Conservation (phyloP, 2,888 invertebrate genomes). For the Drosophila melanocephala region DNA sequence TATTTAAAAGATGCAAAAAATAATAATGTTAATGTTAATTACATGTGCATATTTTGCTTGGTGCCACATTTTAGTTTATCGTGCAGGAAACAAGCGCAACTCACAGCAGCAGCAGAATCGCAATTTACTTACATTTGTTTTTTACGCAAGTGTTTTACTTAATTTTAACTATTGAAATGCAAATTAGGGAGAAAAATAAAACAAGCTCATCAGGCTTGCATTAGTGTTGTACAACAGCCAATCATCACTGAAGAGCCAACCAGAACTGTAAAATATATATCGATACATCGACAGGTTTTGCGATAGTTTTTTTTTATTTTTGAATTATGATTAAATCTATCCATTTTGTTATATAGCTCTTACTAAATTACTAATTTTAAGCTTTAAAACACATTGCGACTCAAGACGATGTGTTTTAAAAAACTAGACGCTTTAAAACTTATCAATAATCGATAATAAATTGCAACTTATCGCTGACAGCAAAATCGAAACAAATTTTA, state of each 20-base stretch:
- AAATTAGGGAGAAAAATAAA: conserved; percentile 33
- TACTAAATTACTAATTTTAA: neutral
- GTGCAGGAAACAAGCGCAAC: neutral
- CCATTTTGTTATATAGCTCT: neutral
- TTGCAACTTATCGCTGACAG: conserved; percentile 4
- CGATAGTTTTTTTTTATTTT: neutral
- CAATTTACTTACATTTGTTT: conserved; percentile 43
- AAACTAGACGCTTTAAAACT: neutral
- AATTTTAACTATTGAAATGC: conserved; percentile 13
- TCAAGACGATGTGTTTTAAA: neutral
- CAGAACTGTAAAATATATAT: neutral
- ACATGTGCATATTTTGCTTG: conserved; percentile 8
- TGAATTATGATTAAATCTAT: neutral
- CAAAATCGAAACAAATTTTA: conserved; percentile 19
- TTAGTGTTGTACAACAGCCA: conserved; percentile 30
- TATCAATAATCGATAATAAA: conserved; percentile 12
- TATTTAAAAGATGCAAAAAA: conserved; percentile 22
- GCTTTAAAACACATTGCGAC: neutral
- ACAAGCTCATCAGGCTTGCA: conserved; percentile 33
- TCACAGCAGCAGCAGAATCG: neutral
- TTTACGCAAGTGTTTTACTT: neutral
- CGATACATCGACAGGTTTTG: conserved; percentile 16
- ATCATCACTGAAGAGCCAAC: neutral
- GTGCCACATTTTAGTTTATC: neutral
- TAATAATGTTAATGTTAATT: conserved; percentile 16